Base-by-base conservation (phyloP, 1,140 invertebrate species). In the Drosophila mauritiana region DNA sequence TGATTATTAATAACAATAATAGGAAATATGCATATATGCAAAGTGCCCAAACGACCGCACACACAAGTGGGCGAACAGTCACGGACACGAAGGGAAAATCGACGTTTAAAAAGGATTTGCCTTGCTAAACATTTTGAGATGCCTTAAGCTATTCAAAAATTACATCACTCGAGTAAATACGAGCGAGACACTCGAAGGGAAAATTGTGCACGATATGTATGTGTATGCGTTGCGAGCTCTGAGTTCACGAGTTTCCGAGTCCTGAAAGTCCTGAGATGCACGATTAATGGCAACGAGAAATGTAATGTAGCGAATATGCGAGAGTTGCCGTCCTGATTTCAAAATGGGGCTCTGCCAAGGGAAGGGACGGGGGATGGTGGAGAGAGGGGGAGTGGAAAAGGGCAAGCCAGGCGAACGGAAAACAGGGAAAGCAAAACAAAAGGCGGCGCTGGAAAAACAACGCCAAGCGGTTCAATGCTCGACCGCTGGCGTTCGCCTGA, bases 101-200 rank as follows among this genome's bases (percentile, higher is more conserved):
- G 78, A 88, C 84, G 75, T 86, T 88, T 76, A 70, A 88, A 86
- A 86, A 86, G 83, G 83, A 86, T 88, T 86, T 86, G 79, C 83
- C 83, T 77, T 86, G 83, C 79, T 88, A 88, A 86, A 86, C 76
- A 86, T 86, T 86, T 73, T 59, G 56, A 86, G 73, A 86, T 73
- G 83, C 83, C 83, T 82, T 86, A 88, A 86, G 83, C 83, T 86
- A 86, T 86, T 88, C 83, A 88, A 88, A 86, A 86, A 86, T 86
- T 86, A 86, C 83, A 86, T 83, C 83, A 86, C 83, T 86, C 83
- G 83, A 88, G 79, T 86, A 88, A 86, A 86, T 86, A 88, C 85
- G 64, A 81, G 68, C 54, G 68, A 69, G 52, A 67, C 64, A 64
- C 59, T 68, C 59, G 31, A 52, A 20, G 49, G 43, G 3, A 22